phyloP scores from a whole-genome alignment of 2,888 invertebrate genomes.

The Brachypalpus laphriformis region DNA sequence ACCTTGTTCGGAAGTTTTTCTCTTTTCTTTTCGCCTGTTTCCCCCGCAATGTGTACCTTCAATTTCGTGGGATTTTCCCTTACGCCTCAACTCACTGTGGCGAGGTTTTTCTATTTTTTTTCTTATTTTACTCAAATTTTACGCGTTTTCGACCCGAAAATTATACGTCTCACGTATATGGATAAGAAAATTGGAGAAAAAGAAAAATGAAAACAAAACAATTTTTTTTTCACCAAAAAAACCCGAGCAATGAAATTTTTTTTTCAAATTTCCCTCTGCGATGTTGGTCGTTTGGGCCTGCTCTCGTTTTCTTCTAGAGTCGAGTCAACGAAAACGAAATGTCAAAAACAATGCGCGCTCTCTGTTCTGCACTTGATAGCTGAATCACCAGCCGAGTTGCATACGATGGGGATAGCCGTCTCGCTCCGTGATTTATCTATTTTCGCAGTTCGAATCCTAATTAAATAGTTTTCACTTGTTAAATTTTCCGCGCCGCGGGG shows the following conservation, averaged over 20 bases:
- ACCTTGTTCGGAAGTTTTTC: constrained; percentile 71
- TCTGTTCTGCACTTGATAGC: constrained; percentile 21
- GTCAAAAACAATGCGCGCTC: constrained; percentile 67
- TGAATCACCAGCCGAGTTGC: constrained; percentile 31
- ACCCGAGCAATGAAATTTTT: constrained; percentile 14
- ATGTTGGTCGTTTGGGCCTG: constrained; percentile 16
- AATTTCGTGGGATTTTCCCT: constrained; percentile 23
- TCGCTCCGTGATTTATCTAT: constrained; percentile 31
- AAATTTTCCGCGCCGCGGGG: constrained; percentile 23
- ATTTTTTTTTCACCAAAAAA: constrained; percentile 37
- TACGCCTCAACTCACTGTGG: background rate
- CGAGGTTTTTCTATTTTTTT: background rate
- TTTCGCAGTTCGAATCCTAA: constrained; percentile 43
- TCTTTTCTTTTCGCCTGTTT: constrained; percentile 19
- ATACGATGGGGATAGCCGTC: constrained; percentile 21
- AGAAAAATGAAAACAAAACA: constrained; percentile 48
- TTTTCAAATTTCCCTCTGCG: constrained; percentile 23
- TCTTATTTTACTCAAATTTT: background rate
- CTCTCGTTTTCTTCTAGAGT: constrained; percentile 62
- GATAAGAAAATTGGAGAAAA: constrained; percentile 15
- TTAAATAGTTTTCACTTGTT: constrained; percentile 50
- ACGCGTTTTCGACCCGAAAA: background rate
- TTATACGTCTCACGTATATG: constrained; percentile 25
- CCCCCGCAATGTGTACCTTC: constrained; percentile 24
- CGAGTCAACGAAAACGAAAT: constrained; percentile 52